A percentile compares a stretch with the other conserved stretches of the same genome.
Conservation (phyloP, 1,140 invertebrate species). For the Coelopa frigida region DNA sequence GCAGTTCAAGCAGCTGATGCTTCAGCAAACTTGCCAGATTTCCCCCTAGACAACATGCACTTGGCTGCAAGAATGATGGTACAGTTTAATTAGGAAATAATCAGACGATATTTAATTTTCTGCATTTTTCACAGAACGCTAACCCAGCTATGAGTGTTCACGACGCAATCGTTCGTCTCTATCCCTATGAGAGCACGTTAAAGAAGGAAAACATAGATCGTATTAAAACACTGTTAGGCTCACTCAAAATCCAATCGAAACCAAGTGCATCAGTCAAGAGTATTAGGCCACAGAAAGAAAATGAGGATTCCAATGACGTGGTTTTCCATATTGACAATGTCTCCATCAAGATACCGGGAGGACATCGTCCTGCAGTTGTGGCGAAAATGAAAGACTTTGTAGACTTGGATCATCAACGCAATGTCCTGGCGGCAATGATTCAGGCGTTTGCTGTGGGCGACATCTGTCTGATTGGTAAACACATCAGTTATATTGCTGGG, state of each 20-base stretch:
- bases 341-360: slow-evolving; percentile 46
- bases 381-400: slow-evolving; percentile 48
- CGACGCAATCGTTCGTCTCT: slow-evolving; percentile 65
- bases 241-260: slow-evolving; percentile 48
- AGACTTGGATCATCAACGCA: slow-evolving; percentile 72
- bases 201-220: slow-evolving; percentile 62
- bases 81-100: slow-evolving; percentile 40
- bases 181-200: slow-evolving; percentile 76
- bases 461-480: slow-evolving; percentile 70
- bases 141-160: slow-evolving; percentile 56
- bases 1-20: slow-evolving; percentile 65
- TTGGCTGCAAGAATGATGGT: slow-evolving; percentile 68
- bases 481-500: slow-evolving; percentile 3
- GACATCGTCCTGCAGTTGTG: slow-evolving; percentile 21
- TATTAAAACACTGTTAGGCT: slow-evolving; percentile 59
- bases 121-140: slow-evolving; percentile 14
- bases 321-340: slow-evolving; percentile 23
- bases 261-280: slow-evolving; percentile 15
- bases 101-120: too few species aligned
- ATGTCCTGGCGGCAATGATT: slow-evolving; percentile 68
- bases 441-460: slow-evolving; percentile 71
- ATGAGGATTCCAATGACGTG: slow-evolving; percentile 24
- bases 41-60: slow-evolving; percentile 78
- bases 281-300: slow-evolving; percentile 28
- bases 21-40: slow-evolving; percentile 70